A percentile compares a stretch with the other conserved stretches of the same genome.
phyloP scores from a whole-genome alignment of 1,140 invertebrate species.

The Thrips palmi region DNA sequence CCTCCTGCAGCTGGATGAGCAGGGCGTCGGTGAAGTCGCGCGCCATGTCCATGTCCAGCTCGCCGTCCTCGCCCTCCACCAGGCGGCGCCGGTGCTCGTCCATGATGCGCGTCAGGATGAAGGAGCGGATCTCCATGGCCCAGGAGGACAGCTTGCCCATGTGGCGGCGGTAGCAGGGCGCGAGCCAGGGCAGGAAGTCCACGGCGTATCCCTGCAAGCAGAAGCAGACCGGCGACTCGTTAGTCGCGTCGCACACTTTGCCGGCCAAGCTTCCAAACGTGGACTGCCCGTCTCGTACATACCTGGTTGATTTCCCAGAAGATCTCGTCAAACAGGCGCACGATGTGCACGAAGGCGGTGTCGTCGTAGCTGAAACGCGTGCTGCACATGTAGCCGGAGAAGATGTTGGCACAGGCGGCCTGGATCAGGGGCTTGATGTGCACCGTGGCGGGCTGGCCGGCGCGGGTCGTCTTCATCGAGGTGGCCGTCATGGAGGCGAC shows the following conservation, averaged over 20 bases:
- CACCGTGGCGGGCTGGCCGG: conserved; percentile 16
- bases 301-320: conserved; percentile 84
- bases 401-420: conserved; percentile 61
- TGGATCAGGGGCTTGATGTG: conserved; percentile 43
- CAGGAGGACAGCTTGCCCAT: conserved; percentile 44
- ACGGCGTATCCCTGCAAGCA: conserved; percentile 52
- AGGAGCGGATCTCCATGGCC: conserved; percentile 48
- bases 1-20: conserved; percentile 42
- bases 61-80: conserved; percentile 17
- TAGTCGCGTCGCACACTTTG: not conserved
- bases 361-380: conserved; percentile 48
- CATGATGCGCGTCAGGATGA: conserved; percentile 52
- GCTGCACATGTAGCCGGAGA: conserved; percentile 67
- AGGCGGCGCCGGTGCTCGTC: conserved; percentile 28
- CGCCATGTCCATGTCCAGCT: conserved; percentile 29
- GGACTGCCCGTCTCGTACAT: too few relatives aligned
- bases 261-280: not conserved
- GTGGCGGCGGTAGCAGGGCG: conserved; percentile 48
- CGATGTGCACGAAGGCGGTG: conserved; percentile 37
- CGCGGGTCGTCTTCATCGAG: not conserved
- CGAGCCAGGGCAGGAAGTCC: conserved; percentile 67
- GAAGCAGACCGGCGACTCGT: not conserved
- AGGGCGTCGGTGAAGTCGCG: conserved; percentile 59
- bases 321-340: conserved; percentile 59
- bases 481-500: not conserved